Evolutionary conservation across 2,888 invertebrate genomes (phyloP), one percentile per base, ranked within the genome.

Genomic region (Crocallis elinguaria): DNA sequence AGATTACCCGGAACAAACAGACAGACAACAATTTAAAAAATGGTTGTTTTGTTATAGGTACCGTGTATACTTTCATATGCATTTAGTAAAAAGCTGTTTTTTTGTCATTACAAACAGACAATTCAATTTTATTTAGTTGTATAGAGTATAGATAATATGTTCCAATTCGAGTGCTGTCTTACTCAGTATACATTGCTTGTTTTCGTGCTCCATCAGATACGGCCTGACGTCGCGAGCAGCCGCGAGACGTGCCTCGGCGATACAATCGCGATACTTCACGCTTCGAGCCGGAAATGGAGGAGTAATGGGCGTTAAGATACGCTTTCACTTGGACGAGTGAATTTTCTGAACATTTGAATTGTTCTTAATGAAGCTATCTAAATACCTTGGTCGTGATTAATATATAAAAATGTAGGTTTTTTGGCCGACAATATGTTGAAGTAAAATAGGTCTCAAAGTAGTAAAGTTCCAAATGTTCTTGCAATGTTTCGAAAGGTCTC

Each of bases 181-280:
- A 14, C 45, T 52, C 43, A 32, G 14, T 36, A 37, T 50, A 12
- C 42, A 43, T 37, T 48, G 33, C 43, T 17, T 12, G 50, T 53
- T 49, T 14, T 33, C 57, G 53, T 57, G 60, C 30, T 11, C 11
- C 25, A 62, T 60, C 60, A 33, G 60, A 60, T 60, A 57, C 1
- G 11, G 27, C 3, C n/a, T 19, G 42, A 30, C 43, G 29, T 30
- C 29, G 25, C 29, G 38, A 16, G 42, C 52, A 33, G 32, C 17
- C n/a, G 11, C n/a, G 29, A 25, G 9, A 9, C 32, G n/a, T n/a
- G 54, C 51, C 41, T 46, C 27, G 56, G 11, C 29, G 54, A 52
- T 58, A 49, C 17, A 12, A 30, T 16, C 43, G 21, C 27, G 25
- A 52, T 45, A 38, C 36, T 38, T 49, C 41, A 38, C 50, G 25